Conservation (phyloP, 2,113 vertebrate genomes). For the Leucosticte australis region DNA sequence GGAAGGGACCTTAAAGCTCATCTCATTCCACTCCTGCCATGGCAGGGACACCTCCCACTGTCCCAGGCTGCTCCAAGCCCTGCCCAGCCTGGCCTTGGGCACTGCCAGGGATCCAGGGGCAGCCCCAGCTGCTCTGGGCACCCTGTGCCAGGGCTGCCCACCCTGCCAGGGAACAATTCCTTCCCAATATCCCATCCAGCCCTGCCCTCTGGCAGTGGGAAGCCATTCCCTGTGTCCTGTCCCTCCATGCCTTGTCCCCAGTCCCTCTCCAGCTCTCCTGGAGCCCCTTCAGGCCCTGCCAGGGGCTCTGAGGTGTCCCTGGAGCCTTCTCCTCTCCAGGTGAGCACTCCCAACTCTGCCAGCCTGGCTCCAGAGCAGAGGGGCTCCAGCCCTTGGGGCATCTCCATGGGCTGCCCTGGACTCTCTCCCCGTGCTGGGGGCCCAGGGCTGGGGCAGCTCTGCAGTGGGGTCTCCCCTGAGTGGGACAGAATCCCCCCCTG, state of each 20-base stretch:
- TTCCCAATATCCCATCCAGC: neutral
- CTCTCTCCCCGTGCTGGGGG: neutral
- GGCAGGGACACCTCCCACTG: fast-evolving
- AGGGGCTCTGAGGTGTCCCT: neutral
- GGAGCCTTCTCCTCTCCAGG: neutral
- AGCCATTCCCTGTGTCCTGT: neutral
- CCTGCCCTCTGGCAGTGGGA: neutral
- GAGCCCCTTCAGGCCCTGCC: neutral
- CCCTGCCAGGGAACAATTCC: neutral
- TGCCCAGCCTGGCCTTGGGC: fast-evolving
- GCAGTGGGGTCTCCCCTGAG: neutral
- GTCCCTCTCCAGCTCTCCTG: neutral
- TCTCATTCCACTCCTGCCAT: fast-evolving
- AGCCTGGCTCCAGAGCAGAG: neutral
- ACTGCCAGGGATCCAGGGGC: neutral
- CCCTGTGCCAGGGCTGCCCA: neutral
- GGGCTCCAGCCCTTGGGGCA: neutral
- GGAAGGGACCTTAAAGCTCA: neutral
- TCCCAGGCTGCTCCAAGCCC: neutral
- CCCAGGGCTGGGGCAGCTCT: neutral
- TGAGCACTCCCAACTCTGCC: neutral
- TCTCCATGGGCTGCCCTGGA: fast-evolving
- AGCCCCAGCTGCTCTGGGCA: neutral
- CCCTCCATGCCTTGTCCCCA: neutral
- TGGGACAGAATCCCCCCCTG: neutral